phyloP scores from a whole-genome alignment of 1,140 invertebrate genomes.

The Drosophila seguyi region DNA sequence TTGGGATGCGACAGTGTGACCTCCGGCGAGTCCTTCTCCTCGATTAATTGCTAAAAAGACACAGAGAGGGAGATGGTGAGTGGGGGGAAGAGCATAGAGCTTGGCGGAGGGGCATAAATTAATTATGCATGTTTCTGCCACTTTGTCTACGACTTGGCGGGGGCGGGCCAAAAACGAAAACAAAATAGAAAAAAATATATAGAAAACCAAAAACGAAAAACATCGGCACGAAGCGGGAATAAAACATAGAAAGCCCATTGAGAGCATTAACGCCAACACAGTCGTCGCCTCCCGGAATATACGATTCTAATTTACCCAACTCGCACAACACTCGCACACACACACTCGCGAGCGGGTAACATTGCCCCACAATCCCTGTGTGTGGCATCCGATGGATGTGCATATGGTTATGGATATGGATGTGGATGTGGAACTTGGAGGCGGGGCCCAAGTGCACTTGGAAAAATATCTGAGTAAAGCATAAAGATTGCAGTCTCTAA shows the following conservation, averaged over 20 bases:
- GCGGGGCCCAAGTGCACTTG: constrained; percentile 15
- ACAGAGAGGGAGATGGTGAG: constrained; percentile 18
- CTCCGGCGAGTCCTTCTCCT: constrained; percentile 77
- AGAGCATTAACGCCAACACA: constrained; percentile 82
- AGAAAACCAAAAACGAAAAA: constrained; percentile 45
- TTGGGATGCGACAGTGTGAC: constrained; percentile 86
- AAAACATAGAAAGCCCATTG: constrained; percentile 84
- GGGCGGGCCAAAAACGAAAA: constrained; percentile 34
- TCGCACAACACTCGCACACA: constrained; percentile 24
- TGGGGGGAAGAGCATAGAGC: not conserved
- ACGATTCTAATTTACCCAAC: constrained; percentile 46
- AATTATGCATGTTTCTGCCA: constrained; percentile 77
- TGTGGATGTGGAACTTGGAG: constrained; percentile 15
- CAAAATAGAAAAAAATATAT: constrained; percentile 18
- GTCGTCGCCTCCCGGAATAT: constrained; percentile 67
- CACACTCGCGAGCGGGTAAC: constrained; percentile 19
- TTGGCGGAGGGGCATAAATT: constrained; percentile 69
- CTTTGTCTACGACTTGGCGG: constrained; percentile 54
- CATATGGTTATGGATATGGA: constrained; percentile 48
- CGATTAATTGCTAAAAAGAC: constrained; percentile 73
- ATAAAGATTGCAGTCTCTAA: not conserved
- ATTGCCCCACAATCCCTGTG: constrained; percentile 58
- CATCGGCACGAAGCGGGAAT: constrained; percentile 64
- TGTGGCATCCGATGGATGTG: constrained; percentile 54
- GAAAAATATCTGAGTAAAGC: constrained; percentile 1